Conservation (phyloP, 2,797 vertebrate species). For the Rhabdomys pumilio region DNA sequence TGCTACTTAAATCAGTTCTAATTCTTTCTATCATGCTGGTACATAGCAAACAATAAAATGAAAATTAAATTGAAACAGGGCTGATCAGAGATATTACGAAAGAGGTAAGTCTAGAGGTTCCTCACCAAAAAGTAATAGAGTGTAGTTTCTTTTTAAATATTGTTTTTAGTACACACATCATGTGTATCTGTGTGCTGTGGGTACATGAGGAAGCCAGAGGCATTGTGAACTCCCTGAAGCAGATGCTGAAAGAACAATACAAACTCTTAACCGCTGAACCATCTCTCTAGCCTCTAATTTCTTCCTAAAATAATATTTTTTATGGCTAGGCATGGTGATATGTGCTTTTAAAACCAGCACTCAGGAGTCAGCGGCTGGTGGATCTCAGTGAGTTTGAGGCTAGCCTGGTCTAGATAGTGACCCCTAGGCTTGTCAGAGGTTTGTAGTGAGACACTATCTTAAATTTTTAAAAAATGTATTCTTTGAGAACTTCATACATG, state of each 20-base stretch:
- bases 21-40: neutral
- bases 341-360: neutral
- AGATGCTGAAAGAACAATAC: neutral
- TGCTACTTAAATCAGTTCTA: neutral
- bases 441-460: neutral
- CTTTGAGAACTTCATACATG: neutral
- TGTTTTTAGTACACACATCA: neutral
- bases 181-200: neutral
- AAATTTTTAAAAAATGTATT: neutral
- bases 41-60: neutral
- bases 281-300: neutral
- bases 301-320: neutral
- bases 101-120: neutral
- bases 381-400: neutral
- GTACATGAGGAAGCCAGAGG: neutral
- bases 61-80: conserved; percentile 47
- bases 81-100: neutral
- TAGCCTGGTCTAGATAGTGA: neutral
- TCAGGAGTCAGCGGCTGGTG: neutral
- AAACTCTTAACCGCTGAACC: neutral
- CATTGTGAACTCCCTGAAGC: neutral
- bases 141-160: neutral
- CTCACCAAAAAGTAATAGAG: neutral
- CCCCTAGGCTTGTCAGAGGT: neutral
- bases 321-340: neutral